Evolutionary conservation across 2,113 vertebrate genomes (phyloP).

Genomic region (Mus musculus): GRCm39 chr12:45976001-45976500

Average conservation of each 20-base stretch:
- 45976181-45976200: constrained; percentile 58
- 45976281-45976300: constrained; percentile 73
- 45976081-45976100: constrained; percentile 1
- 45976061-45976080: not conserved
- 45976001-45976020: not conserved
- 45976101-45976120: not conserved
- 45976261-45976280: constrained; percentile 36
- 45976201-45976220: constrained; percentile 41
- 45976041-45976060: not conserved
- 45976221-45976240: constrained; percentile 27
- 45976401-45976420: constrained; percentile 80
- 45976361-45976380: constrained; percentile 78
- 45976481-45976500: constrained; percentile 76
- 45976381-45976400: constrained; percentile 77
- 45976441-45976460: constrained; percentile 67
- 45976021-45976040: not conserved
- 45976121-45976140: constrained; percentile 69
- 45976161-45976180: constrained; percentile 64
- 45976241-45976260: constrained; percentile 50
- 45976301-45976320: constrained; percentile 66
- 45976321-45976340: constrained; percentile 69
- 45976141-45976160: constrained; percentile 63
- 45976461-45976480: constrained; percentile 74
- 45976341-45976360: constrained; percentile 59
- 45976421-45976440: constrained; percentile 84